A percentile compares a stretch with the other conserved stretches of the same genome.
Conservation (phyloP, 2,797 vertebrate species). For the Tachyglossus aculeatus region DNA sequence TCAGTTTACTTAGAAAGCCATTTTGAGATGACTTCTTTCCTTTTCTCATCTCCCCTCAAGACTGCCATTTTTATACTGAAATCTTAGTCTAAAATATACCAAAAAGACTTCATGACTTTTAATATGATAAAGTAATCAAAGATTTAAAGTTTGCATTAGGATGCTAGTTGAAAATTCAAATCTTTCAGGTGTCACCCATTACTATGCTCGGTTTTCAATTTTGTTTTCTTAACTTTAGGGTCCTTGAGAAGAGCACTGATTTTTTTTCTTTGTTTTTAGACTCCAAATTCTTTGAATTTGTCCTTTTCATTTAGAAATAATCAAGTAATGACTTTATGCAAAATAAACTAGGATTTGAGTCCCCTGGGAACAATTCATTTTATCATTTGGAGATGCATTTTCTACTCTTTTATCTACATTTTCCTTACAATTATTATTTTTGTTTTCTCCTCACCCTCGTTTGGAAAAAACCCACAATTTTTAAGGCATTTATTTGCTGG, state of each 20-base stretch:
- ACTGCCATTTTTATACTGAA: no score
- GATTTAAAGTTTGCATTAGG: constrained; percentile 11
- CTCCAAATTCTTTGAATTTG: constrained; percentile 16
- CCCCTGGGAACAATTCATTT: constrained; percentile 59
- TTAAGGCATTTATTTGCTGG: constrained; percentile 39
- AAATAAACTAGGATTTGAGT: constrained; percentile 52
- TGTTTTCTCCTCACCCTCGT: constrained; percentile 20
- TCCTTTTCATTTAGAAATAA: constrained; percentile 38
- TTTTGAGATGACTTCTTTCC: no score
- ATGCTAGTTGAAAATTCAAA: constrained; percentile 1
- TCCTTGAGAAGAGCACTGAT: constrained; percentile 3
- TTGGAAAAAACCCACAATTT: constrained; percentile 1
- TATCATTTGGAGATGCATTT: constrained; percentile 50
- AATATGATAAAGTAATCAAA: no score
- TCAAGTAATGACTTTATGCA: constrained; percentile 70
- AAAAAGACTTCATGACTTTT: no score
- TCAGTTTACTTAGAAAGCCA: no score
- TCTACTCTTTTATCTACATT: constrained; percentile 35
- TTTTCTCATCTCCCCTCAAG: no score
- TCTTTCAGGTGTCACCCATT: neutral
- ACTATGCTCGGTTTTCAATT: neutral
- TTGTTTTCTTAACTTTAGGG: neutral
- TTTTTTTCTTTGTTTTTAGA: constrained; percentile 30
- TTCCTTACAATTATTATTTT: constrained; percentile 31
- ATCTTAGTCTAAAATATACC: no score